These are phyloP conservation scores for Platygyra sinensis DNA, from an alignment of 64 coral and sea anemone genomes.

Conservation along the genomic window DNA sequence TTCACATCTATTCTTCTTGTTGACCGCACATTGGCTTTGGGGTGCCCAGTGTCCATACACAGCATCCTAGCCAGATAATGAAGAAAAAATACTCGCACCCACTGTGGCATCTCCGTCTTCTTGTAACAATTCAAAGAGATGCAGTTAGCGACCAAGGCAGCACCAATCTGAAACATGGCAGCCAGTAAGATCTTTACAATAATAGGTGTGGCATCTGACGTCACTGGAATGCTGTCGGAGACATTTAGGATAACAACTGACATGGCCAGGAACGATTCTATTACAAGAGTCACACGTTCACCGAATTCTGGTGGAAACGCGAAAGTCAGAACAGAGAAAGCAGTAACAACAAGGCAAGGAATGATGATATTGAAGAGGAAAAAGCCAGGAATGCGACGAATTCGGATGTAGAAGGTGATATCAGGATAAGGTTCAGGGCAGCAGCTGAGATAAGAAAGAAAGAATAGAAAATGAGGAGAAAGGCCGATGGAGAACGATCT, in stretches of 20 bases:
- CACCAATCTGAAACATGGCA: constrained; percentile 85
- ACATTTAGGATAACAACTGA: constrained; percentile 83
- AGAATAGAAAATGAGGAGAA: not conserved
- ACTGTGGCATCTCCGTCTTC: constrained; percentile 70
- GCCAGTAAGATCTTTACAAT: constrained; percentile 73
- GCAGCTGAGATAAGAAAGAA: constrained; percentile 58
- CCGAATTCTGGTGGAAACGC: constrained; percentile 86
- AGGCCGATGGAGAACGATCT: not conserved
- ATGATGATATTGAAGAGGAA: constrained; percentile 95
- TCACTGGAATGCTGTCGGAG: constrained; percentile 74
- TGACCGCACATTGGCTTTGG: constrained; percentile 20
- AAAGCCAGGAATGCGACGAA: constrained; percentile 81
- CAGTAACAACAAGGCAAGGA: constrained; percentile 74
- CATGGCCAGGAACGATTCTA: constrained; percentile 90
- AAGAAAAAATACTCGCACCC: constrained; percentile 80
- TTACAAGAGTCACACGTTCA: constrained; percentile 83
- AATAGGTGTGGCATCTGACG: constrained; percentile 79
- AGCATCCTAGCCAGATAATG: constrained; percentile 78
- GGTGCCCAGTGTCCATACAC: constrained; percentile 53
- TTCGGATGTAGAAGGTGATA: constrained; percentile 82
- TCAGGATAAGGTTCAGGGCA: constrained; percentile 95
- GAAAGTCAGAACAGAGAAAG: constrained; percentile 76
- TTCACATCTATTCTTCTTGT: constrained; percentile 3
- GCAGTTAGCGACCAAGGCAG: constrained; percentile 66
- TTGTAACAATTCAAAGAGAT: constrained; percentile 80